These are phyloP conservation scores for Halcyon badia DNA, from an alignment of 2,797 vertebrate species.

Conservation along the genomic window DNA sequence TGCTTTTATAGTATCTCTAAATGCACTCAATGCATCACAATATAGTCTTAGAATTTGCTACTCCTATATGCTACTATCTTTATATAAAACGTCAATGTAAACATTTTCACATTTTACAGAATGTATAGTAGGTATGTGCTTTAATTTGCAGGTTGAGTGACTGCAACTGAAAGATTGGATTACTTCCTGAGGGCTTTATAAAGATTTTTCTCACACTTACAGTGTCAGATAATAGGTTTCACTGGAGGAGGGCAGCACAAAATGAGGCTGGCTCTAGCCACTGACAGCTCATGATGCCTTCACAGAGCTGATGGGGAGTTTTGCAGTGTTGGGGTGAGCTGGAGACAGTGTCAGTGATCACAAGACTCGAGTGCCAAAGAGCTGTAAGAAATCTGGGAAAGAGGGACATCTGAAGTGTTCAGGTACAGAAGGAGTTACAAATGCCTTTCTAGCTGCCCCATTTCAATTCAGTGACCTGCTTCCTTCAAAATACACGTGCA, in stretches of 20 bases:
- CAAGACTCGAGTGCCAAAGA: background rate
- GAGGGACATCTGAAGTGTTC: background rate
- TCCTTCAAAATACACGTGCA: background rate
- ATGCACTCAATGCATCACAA: background rate
- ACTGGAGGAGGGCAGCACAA: background rate
- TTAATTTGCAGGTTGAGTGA: background rate
- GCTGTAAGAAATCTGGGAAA: background rate
- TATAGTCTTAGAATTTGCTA: background rate
- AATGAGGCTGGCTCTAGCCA: background rate
- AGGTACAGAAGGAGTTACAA: rapidly evolving
- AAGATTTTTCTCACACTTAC: background rate
- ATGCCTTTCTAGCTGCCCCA: background rate
- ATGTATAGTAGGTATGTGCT: background rate
- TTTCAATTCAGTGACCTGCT: background rate
- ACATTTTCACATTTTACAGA: background rate
- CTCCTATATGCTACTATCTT: rapidly evolving
- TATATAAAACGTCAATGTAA: background rate
- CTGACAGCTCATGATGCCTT: rapidly evolving
- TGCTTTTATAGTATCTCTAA: background rate
- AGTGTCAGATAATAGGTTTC: background rate
- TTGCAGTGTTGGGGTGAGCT: background rate
- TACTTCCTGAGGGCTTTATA: background rate
- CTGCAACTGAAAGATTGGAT: background rate
- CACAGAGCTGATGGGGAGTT: background rate
- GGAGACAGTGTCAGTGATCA: background rate